These are phyloP conservation scores for Etheostoma nigrum DNA, from an alignment of 2,797 vertebrate species.

Conservation along the genomic window DNA sequence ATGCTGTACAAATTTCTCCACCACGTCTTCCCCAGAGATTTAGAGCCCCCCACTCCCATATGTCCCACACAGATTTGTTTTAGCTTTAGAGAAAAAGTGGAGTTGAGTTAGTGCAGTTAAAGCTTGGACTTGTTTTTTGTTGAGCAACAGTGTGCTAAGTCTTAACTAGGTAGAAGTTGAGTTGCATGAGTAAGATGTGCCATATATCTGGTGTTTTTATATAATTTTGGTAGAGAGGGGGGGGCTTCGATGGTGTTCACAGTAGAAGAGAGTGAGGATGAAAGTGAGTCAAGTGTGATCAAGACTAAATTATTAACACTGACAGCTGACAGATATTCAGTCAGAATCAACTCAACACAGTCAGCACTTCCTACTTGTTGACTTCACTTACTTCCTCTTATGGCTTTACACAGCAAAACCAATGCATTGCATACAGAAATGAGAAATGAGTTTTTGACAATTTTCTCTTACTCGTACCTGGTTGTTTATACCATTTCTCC, in stretches of 20 bases:
- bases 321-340: constrained; percentile 52
- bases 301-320: constrained; percentile 65
- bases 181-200: constrained; percentile 1
- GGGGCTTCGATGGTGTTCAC: not conserved
- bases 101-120: constrained; percentile 5
- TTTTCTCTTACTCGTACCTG: not conserved
- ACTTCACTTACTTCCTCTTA: constrained; percentile 76
- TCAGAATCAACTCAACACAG: constrained; percentile 54
- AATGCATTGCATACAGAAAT: constrained; percentile 40
- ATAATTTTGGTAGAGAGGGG: not conserved
- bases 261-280: constrained; percentile 10
- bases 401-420: constrained; percentile 46
- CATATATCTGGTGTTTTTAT: not conserved
- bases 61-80: constrained; percentile 34
- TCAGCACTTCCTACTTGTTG: constrained; percentile 77
- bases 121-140: constrained; percentile 10
- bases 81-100: constrained; percentile 21
- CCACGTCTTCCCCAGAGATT: constrained; percentile 46
- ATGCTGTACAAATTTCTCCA: constrained; percentile 39
- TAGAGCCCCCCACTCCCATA: constrained; percentile 13
- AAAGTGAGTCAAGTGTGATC: constrained; percentile 31
- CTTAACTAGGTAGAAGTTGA: not conserved
- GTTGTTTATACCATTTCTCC: no score
- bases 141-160: constrained; percentile 6
- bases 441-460: not conserved